phyloP scores from a whole-genome alignment of 2,797 vertebrate genomes.

The Threskiornis aethiopicus region DNA sequence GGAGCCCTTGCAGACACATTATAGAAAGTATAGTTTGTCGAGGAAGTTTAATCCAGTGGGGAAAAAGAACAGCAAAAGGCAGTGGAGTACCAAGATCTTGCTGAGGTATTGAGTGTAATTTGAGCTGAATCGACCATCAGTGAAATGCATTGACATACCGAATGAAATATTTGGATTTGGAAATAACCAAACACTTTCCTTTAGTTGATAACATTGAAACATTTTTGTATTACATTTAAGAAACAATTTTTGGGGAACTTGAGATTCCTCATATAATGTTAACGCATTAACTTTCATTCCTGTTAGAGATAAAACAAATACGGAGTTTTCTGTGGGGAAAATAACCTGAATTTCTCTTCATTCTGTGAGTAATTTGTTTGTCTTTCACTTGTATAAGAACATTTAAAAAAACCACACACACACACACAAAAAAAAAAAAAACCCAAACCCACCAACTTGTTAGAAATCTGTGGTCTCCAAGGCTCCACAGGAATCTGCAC shows the following conservation, averaged over 20 bases:
- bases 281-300: not conserved
- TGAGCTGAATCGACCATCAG: not conserved
- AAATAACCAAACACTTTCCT: not conserved
- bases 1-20: not conserved
- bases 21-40: not conserved
- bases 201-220: not conserved
- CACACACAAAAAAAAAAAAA: not conserved
- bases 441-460: not conserved
- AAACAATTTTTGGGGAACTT: not conserved
- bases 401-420: not conserved
- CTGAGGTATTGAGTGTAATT: not conserved
- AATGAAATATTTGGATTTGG: not conserved
- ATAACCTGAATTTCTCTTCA: not conserved
- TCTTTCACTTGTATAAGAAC: not conserved
- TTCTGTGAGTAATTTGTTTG: not conserved
- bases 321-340: not conserved
- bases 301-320: not conserved
- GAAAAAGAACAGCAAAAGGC: not conserved
- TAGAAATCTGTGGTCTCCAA: not conserved
- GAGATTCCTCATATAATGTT: not conserved
- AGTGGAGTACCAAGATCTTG: not conserved
- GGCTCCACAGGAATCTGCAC: not conserved
- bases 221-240: not conserved
- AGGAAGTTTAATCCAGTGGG: not conserved
- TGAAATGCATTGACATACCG: not conserved